Percentiles rank a stretch among this genome's conserved stretches.
Evolutionary conservation across 1,140 invertebrate genomes (phyloP).

Genomic region (Drosophila funebris): DNA sequence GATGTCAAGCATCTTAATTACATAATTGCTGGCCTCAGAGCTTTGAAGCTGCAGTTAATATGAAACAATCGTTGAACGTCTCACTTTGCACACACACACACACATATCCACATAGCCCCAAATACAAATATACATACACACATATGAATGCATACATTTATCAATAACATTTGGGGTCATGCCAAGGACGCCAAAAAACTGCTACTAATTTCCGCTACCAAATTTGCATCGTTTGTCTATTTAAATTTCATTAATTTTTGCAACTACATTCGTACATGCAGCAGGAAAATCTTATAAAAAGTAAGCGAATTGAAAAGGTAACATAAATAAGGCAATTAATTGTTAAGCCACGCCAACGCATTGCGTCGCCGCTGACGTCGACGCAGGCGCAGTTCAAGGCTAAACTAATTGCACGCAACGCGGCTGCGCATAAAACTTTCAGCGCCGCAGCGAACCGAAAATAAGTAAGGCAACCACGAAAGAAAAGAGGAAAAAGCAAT

Average conservation of each 20-base stretch:
- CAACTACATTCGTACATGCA: conserved; percentile 36
- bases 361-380: conserved; percentile 28
- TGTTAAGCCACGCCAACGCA: conserved; percentile 29
- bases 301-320: conserved; percentile 8
- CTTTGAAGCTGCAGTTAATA: not conserved
- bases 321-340: conserved; percentile 29
- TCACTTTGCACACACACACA: not conserved
- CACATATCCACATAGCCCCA: no score
- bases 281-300: conserved; percentile 52
- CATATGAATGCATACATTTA: not conserved
- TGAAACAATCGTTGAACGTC: no score
- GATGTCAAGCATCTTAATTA: not conserved
- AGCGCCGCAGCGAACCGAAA: not conserved
- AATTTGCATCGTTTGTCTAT: conserved; percentile 53
- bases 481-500: conserved; percentile 19
- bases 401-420: conserved; percentile 37
- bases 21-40: no score
- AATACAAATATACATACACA: not conserved
- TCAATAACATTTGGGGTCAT: conserved; percentile 4
- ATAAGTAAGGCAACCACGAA: not conserved
- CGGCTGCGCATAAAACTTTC: conserved; percentile 5
- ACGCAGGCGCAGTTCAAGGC: conserved; percentile 50
- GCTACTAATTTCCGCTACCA: conserved; percentile 15
- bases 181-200: conserved; percentile 4
- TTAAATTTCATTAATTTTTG: conserved; percentile 42